Percentiles rank a stretch among this genome's conserved stretches.
phyloP scores from a whole-genome alignment of 2,113 vertebrate species.

The Caracal caracal region DNA sequence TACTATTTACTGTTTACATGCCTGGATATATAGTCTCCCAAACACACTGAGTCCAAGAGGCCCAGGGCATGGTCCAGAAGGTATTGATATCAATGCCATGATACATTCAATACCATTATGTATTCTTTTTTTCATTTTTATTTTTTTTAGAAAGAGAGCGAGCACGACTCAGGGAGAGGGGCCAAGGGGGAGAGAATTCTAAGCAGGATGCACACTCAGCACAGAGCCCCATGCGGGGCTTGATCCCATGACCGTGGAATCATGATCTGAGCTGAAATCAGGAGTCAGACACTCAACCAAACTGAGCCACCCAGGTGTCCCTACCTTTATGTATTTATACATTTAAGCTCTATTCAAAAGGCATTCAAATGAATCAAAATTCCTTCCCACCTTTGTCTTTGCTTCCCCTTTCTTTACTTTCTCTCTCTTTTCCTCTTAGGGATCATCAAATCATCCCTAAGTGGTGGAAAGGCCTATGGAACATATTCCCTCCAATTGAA shows the following conservation, averaged over 20 bases:
- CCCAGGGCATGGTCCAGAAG: background rate
- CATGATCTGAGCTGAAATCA: no score
- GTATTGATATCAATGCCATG: background rate
- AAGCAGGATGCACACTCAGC: no score
- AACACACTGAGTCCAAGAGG: background rate
- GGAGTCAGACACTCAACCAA: no score
- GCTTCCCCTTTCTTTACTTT: background rate
- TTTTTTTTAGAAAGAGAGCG: no score
- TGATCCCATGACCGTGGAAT: no score
- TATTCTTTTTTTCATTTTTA: background rate
- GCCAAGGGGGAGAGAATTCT: no score
- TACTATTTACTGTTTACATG: background rate
- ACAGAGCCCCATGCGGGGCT: no score
- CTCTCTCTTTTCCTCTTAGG: background rate
- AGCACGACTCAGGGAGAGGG: no score
- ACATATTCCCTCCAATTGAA: constrained; percentile 1
- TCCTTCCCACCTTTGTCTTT: background rate
- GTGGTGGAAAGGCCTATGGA: background rate
- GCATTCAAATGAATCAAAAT: background rate
- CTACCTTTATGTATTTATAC: background rate
- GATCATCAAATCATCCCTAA: background rate
- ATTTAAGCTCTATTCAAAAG: background rate
- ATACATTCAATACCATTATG: background rate
- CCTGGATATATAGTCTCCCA: background rate
- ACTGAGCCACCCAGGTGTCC: no score